Evolutionary conservation across 2,888 invertebrate genomes (phyloP).

Genomic region (Rhogogaster chlorosoma): DNA sequence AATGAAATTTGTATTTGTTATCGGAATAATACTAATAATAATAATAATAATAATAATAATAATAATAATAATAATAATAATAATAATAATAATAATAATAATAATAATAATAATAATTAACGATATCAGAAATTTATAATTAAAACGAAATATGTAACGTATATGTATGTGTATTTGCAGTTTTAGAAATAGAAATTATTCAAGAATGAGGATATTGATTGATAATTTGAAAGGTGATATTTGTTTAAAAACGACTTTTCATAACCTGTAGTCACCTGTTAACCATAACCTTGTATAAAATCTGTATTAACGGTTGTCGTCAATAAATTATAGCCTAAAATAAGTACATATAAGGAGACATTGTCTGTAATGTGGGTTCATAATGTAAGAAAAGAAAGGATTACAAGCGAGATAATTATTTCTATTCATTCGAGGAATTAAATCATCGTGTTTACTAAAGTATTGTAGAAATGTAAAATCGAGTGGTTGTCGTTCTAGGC

Average conservation of each 20-base stretch:
- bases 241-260: neutral
- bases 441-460: neutral
- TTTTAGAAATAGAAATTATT: neutral
- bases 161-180: neutral
- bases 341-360: neutral
- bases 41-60: neutral
- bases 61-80: neutral
- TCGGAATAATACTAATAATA: neutral
- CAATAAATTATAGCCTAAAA: neutral
- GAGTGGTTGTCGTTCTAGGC: neutral
- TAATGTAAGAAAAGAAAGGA: too few species aligned
- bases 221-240: neutral
- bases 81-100: neutral
- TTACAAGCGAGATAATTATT: neutral
- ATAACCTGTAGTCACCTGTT: neutral
- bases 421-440: neutral
- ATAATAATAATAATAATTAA: neutral
- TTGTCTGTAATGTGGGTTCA: too few species aligned
- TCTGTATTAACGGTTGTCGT: neutral
- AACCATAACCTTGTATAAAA: neutral
- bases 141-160: neutral
- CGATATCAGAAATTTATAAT: conserved; percentile 14
- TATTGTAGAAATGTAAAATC: neutral
- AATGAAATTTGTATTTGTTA: neutral
- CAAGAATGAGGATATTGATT: neutral